Evolutionary conservation across 1,140 invertebrate species (phyloP).

Genomic region (Brachionus asplanchnoidis): DNA sequence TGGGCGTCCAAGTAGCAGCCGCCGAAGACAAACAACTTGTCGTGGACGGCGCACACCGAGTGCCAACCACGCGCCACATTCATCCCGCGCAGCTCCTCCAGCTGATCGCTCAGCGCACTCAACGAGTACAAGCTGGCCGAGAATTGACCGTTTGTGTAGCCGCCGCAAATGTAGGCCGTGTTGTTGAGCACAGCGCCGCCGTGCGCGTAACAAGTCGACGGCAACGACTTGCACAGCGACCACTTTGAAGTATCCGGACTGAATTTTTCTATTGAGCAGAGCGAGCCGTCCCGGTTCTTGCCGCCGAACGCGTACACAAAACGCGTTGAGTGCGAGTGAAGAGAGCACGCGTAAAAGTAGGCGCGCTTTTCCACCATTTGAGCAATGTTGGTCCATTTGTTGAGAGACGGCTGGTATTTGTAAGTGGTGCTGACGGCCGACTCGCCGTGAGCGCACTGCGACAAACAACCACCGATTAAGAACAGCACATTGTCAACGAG

Average conservation of each 20-base stretch:
- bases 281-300: slow-evolving; percentile 55
- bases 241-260: slow-evolving; percentile 53
- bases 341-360: slow-evolving; percentile 56
- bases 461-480: slow-evolving; percentile 55
- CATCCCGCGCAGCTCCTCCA: slow-evolving; percentile 57
- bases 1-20: slow-evolving; percentile 63
- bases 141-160: slow-evolving; percentile 56
- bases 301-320: slow-evolving; percentile 55
- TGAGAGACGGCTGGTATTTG: slow-evolving; percentile 54
- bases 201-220: slow-evolving; percentile 56
- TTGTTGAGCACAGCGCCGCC: slow-evolving; percentile 54
- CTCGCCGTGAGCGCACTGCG: slow-evolving; percentile 57
- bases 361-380: slow-evolving; percentile 56
- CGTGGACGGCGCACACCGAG: slow-evolving; percentile 60
- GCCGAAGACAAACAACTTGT: slow-evolving; percentile 70
- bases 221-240: slow-evolving; percentile 53
- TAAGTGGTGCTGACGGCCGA: slow-evolving; percentile 56
- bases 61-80: slow-evolving; percentile 56
- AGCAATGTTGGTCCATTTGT: slow-evolving; percentile 54
- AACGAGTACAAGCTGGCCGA: slow-evolving; percentile 55
- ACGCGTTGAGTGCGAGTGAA: slow-evolving; percentile 39
- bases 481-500: slow-evolving; percentile 56
- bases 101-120: slow-evolving; percentile 51
- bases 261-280: slow-evolving; percentile 54
- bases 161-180: slow-evolving; percentile 53